Evolutionary conservation across 1,140 invertebrate genomes (phyloP), one percentile per base, ranked within the genome.

Genomic region (Drosophila mojavensis): DNA sequence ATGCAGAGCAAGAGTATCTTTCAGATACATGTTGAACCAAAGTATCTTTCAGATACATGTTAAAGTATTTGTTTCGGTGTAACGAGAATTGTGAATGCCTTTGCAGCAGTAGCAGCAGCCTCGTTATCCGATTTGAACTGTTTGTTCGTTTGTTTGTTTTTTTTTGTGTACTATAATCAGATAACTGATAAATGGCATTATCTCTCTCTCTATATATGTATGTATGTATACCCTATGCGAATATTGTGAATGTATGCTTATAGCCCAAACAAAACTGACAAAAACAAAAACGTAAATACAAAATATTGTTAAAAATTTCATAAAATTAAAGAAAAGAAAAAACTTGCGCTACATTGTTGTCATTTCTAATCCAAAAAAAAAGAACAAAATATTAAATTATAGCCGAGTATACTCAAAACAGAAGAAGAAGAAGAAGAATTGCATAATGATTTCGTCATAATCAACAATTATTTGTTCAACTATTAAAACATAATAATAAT

Each of bases 311-410:
- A 58, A 26, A 11, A 26, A 71, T 58, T 72, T 7, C 78, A 79
- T 56, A 70, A 50, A 33, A 41, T 61, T 55, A 55, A 24, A 24
- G 20, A 74, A 15, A 67, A 33, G 6, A 33, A 30, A 28, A 30
- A 41, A 15, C 36, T 81, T 84, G 71, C 81, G 72, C 76, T 84
- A 79, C 71, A 84, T 82, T 82, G 80, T 82, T 82, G 80, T 84
- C 80, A 71, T 72, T 83, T 82, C 33, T 15, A 60, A 28, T 13
- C 5, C 20, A 26, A 30, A 17, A 26, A 30, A 17, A 28, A 30
- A 30, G 5, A 39, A 33, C 6, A 33, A 58, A 58, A 39, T 39
- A 39, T 39, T 28, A 5, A 43, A 26, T 72, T 83, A 79, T 79
- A 71, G 62, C 80, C 67, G 61, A 83, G 76, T 83, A 77, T 79